A percentile compares a stretch with the other conserved stretches of the same genome.
These are phyloP conservation scores for Synanthedon formicaeformis DNA, from an alignment of 2,888 invertebrate species.

Conservation along the genomic window DNA sequence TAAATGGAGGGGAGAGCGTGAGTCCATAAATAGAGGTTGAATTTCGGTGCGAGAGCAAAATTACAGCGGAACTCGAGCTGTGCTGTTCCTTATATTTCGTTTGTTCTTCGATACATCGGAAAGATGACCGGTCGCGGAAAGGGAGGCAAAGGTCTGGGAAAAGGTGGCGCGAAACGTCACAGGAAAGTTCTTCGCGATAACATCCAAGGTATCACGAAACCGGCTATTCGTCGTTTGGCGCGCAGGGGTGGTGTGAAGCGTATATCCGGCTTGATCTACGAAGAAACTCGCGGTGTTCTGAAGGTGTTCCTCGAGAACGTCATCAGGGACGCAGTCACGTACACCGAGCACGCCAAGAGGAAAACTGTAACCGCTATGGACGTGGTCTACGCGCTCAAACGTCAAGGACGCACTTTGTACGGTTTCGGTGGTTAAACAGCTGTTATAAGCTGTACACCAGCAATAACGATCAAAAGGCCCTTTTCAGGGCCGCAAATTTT, in stretches of 20 bases:
- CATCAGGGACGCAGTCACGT: slow-evolving; percentile 85
- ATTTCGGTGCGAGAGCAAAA: no score
- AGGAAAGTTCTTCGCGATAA: slow-evolving; percentile 84
- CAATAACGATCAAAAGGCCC: slow-evolving; percentile 6
- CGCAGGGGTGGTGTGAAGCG: slow-evolving; percentile 78
- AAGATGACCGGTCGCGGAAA: slow-evolving; percentile 84
- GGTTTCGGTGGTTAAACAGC: slow-evolving; percentile 76
- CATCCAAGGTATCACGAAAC: slow-evolving; percentile 84
- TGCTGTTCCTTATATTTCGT: no score
- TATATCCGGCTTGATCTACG: slow-evolving; percentile 82
- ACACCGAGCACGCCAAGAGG: slow-evolving; percentile 88
- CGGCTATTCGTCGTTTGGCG: slow-evolving; percentile 81
- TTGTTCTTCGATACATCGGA: background rate
- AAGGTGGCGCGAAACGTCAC: slow-evolving; percentile 86
- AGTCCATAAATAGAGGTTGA: no score
- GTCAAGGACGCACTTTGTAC: slow-evolving; percentile 84
- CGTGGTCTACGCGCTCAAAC: slow-evolving; percentile 86
- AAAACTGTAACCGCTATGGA: slow-evolving; percentile 93
- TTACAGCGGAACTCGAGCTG: no score
- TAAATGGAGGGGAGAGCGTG: no score
- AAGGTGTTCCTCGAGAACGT: slow-evolving; percentile 88
- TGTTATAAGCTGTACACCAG: no score
- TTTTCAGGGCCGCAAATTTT: slow-evolving; percentile 10
- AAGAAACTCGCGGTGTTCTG: slow-evolving; percentile 82
- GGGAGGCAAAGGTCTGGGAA: slow-evolving; percentile 83